These are phyloP conservation scores for Spinus pinus DNA, from an alignment of 2,797 vertebrate genomes.

Conservation along the genomic window DNA sequence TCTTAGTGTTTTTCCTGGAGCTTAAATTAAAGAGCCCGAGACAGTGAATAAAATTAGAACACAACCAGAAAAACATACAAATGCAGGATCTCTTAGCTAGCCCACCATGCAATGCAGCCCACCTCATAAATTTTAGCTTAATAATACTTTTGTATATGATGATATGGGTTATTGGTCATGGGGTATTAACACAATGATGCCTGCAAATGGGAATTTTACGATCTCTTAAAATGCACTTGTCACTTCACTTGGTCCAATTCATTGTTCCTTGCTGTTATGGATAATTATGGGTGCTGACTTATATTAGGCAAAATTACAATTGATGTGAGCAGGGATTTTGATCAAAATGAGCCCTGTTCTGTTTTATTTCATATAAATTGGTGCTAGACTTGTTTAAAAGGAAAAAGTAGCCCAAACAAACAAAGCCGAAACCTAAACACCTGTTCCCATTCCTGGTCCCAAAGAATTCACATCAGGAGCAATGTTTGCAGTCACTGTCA, in stretches of 20 bases:
- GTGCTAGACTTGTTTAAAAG: not conserved
- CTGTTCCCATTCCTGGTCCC: not conserved
- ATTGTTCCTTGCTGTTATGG: not conserved
- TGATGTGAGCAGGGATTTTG: not conserved
- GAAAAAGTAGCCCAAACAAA: not conserved
- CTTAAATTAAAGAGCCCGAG: not conserved
- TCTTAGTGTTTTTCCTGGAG: not conserved
- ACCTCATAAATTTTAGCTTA: conserved; percentile 18
- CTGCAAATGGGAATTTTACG: conserved; percentile 45
- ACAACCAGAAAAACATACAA: not conserved
- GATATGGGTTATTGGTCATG: conserved; percentile 40
- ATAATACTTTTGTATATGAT: not conserved
- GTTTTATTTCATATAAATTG: not conserved
- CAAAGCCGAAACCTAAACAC: not conserved
- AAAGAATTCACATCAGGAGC: not conserved
- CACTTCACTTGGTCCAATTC: conserved; percentile 14
- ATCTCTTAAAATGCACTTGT: conserved; percentile 26
- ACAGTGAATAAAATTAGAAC: not conserved
- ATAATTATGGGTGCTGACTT: not conserved
- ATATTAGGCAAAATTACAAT: not conserved
- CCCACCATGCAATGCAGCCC: not conserved
- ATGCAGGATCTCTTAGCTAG: not conserved
- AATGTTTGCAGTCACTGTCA: not conserved
- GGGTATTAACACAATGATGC: conserved; percentile 19
- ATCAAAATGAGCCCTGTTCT: not conserved